Evolutionary conservation across 2,113 vertebrate species (phyloP).

Genomic region (Engraulis encrasicolus): DNA sequence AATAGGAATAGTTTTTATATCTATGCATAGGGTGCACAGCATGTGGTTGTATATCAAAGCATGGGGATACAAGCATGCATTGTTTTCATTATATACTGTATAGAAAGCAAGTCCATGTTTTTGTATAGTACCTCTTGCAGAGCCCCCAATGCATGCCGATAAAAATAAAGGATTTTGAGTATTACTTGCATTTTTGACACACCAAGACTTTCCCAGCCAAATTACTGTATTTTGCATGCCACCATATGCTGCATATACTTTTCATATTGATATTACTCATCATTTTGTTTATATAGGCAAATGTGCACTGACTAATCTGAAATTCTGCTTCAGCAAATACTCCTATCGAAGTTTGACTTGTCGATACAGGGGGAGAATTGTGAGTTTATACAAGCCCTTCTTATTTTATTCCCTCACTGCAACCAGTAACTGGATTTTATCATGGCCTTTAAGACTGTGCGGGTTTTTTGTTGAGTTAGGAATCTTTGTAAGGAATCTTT

Average conservation of each 20-base stretch:
- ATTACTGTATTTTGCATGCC: no score
- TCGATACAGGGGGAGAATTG: neutral
- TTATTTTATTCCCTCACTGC: neutral
- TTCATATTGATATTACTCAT: no score
- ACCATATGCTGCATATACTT: no score
- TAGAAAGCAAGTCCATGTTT: neutral
- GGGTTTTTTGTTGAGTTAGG: neutral
- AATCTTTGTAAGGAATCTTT: neutral
- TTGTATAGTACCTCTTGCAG: no score
- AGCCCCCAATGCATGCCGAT: no score
- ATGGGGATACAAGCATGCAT: no score
- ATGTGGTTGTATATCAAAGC: no score
- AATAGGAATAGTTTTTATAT: no score
- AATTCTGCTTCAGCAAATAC: neutral
- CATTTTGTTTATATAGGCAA: neutral
- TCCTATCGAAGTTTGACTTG: neutral
- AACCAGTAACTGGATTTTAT: neutral
- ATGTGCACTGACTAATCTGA: slow-evolving; percentile 12
- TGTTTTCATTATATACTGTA: neutral
- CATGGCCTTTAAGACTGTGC: neutral
- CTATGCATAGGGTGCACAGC: no score
- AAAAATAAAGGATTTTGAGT: no score
- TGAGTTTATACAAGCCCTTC: neutral
- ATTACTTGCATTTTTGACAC: no score
- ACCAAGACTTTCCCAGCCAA: no score